Base-by-base conservation (phyloP, 1,140 invertebrate species). In the Planococcus citri region DNA sequence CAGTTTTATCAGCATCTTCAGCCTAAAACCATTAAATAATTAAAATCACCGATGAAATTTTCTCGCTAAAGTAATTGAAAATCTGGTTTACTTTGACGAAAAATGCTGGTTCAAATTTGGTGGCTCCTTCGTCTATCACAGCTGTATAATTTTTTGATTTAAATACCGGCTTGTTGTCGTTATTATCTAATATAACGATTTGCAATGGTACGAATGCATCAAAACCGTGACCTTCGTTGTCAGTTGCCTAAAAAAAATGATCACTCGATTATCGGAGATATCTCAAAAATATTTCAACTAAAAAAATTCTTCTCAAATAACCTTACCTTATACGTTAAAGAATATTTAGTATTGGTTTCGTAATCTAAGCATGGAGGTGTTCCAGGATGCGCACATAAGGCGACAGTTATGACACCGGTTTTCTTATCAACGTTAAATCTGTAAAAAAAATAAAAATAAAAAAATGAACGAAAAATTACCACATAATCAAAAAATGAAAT, bases 91-190 rank as follows among this genome's bases (percentile, higher is more conserved):
- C 73, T 71, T 75, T 71, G 73, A 79, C 75, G 72, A 76, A 22
- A 74, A 79, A 72, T 67, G 72, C 73, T 0, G 91, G 90, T 72
- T 94, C 90, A 74, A 94, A 94, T 71, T 87, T 87, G 2, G 84
- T 80, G 1, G 90, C 84, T 0, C 89, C 90, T 76, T 95, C 92
- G 73, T 94, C 88, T 20, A 94, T 88, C 2, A 88, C 88, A 0
- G 88, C 87, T 8, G 86, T 83, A 77, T 92, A 93, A 12, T 86
- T 80, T 0, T 84, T 79, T 68, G 85, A 86, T 9, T 83, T 79
- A 77, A 94, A 94, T 10, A 83, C 80, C 0, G 92, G 92, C 0
- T 87, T 81, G 75, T 92, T 94, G 78, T 97, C 94, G 75, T 96
- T 95, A 33, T 86, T 87, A 77, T 96, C 92, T 0, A 81, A 80